Conservation (phyloP, 2,797 vertebrate genomes). For the Leuciscus waleckii region DNA sequence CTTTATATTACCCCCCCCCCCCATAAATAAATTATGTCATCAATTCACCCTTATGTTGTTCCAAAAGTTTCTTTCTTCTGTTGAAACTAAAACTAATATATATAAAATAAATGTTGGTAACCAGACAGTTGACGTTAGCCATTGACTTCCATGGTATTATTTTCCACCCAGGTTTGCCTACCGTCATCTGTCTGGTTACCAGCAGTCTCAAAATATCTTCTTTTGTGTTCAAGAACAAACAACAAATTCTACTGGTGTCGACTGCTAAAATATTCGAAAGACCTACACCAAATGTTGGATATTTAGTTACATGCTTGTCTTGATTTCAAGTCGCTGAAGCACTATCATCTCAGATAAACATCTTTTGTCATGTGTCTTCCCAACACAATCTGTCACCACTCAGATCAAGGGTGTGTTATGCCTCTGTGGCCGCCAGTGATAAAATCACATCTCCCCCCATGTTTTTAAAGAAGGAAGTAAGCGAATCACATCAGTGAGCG, state of each 20-base stretch:
- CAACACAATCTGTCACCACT: constrained; percentile 66
- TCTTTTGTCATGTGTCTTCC: constrained; percentile 12
- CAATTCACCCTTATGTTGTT: no score
- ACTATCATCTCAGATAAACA: constrained; percentile 1
- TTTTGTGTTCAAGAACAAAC: no score
- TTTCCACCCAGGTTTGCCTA: no score
- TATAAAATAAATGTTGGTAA: no score
- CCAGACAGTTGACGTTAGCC: no score
- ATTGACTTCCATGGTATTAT: no score
- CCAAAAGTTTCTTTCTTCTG: no score
- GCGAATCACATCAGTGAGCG: constrained; percentile 38
- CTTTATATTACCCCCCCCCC: no score
- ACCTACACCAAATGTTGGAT: neutral
- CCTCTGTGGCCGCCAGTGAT: constrained; percentile 63
- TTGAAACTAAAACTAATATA: no score
- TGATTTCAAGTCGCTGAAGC: neutral
- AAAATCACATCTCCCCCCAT: constrained; percentile 61
- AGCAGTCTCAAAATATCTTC: no score
- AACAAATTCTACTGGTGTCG: neutral
- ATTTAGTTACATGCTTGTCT: neutral
- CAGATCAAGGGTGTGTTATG: constrained; percentile 67
- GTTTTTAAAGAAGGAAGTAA: constrained; percentile 36
- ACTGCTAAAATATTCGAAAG: neutral
- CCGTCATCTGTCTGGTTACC: no score
- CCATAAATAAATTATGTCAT: no score